Evolutionary conservation across 64 coral and sea anemone genomes (phyloP).

Genomic region (Platygyra sinensis): DNA sequence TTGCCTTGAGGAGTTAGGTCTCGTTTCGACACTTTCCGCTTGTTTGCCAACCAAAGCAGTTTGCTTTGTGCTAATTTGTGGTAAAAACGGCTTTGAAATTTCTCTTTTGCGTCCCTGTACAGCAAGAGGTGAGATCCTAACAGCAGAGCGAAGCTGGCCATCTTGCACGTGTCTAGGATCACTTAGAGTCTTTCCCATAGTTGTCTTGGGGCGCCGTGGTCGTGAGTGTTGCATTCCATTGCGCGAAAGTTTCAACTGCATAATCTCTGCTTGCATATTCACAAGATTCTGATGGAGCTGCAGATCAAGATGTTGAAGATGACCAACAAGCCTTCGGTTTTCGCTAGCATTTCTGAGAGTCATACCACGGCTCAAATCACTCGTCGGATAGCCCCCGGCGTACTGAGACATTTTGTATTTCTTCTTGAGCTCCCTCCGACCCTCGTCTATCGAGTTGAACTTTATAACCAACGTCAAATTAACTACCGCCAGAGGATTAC

Average conservation of each 20-base stretch:
- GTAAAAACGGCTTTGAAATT: conserved; percentile 33
- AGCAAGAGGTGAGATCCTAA: not conserved
- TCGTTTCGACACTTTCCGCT: not conserved
- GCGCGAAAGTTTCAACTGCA: conserved; percentile 65
- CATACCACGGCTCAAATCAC: conserved; percentile 74
- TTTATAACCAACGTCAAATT: not conserved
- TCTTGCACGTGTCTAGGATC: not conserved
- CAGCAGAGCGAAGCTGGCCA: not conserved
- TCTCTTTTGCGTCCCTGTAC: not conserved
- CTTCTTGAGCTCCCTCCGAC: conserved; percentile 14
- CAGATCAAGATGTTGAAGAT: conserved; percentile 71
- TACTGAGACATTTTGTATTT: conserved; percentile 50
- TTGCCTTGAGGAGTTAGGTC: not conserved
- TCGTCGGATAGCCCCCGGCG: conserved; percentile 40
- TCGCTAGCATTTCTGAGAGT: conserved; percentile 75
- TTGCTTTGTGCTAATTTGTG: conserved; percentile 29
- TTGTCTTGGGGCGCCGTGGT: not conserved
- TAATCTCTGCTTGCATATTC: conserved; percentile 76
- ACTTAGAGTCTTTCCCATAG: not conserved
- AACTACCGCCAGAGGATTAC: not conserved
- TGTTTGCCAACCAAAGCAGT: conserved; percentile 37
- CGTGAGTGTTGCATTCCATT: not conserved
- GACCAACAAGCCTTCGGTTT: conserved; percentile 61
- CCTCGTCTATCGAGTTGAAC: not conserved
- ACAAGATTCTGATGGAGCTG: conserved; percentile 73